phyloP scores from a whole-genome alignment of 2,888 invertebrate genomes.

The Trimorus sp. region DNA sequence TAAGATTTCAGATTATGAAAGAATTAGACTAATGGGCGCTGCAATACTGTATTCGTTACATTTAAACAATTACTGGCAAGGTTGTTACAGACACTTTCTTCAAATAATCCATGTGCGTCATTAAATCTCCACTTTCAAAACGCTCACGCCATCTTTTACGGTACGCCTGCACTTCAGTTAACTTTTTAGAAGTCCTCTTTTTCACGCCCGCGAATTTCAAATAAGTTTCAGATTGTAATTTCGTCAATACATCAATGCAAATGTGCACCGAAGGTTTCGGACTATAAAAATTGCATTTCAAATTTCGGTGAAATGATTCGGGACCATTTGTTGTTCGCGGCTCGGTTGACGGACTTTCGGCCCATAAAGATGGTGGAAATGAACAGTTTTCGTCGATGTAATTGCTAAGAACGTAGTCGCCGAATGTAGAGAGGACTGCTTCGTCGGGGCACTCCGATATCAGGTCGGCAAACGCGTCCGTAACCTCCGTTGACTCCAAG shows the following conservation, averaged over 20 bases:
- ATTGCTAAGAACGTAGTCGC: conserved; percentile 2
- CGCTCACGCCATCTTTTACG: not conserved
- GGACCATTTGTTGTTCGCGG: conserved; percentile 27
- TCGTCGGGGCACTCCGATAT: conserved; percentile 16
- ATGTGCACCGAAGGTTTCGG: conserved; percentile 11
- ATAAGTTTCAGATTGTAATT: conserved; percentile 17
- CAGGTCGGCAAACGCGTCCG: conserved; percentile 13
- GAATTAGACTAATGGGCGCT: no score
- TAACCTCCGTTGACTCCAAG: conserved; percentile 5
- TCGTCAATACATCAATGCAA: not conserved
- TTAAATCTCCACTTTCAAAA: no score
- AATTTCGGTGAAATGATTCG: conserved; percentile 24
- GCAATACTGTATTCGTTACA: no score
- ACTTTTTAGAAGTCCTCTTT: no score
- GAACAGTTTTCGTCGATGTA: no score
- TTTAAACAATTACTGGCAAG: no score
- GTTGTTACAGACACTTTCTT: no score
- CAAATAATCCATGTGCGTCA: no score
- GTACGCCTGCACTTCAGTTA: no score
- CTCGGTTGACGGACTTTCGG: not conserved
- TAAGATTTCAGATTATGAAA: no score
- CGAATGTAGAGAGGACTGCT: not conserved
- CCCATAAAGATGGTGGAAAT: no score
- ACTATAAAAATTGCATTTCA: conserved; percentile 16
- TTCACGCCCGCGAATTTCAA: conserved; percentile 8